A percentile compares a stretch with the other conserved stretches of the same genome.
Evolutionary conservation across 2,888 invertebrate genomes (phyloP).

Genomic region (Thymelicus lineola): DNA sequence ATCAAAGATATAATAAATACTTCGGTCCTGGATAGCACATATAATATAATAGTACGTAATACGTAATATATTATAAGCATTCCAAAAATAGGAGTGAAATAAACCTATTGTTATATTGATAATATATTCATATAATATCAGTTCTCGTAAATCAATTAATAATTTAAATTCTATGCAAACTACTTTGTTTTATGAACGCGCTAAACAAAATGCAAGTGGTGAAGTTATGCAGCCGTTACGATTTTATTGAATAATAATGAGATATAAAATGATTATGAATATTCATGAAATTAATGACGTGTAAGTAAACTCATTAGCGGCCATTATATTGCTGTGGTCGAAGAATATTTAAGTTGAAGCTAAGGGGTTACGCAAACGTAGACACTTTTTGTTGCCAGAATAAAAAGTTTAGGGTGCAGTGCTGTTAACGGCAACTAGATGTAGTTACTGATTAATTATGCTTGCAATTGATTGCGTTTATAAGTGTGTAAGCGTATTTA

Average conservation of each 20-base stretch:
- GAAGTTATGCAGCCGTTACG: slow-evolving; percentile 22
- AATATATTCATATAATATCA: slow-evolving; percentile 11
- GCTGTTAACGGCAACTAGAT: too few species aligned
- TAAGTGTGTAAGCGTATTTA: too few species aligned
- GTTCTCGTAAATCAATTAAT: slow-evolving; percentile 28
- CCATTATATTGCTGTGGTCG: slow-evolving; percentile 7
- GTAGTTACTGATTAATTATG: too few species aligned
- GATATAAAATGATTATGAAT: slow-evolving; percentile 16
- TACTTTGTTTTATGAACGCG: slow-evolving; percentile 24
- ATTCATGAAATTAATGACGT: slow-evolving; percentile 29
- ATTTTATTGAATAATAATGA: slow-evolving; percentile 29
- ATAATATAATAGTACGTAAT: too few species aligned
- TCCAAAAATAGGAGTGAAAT: slow-evolving; percentile 1
- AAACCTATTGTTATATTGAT: slow-evolving; percentile 21
- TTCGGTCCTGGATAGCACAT: too few species aligned
- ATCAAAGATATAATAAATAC: too few species aligned
- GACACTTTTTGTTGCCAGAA: neutral
- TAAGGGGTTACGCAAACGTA: neutral
- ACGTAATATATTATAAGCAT: neutral
- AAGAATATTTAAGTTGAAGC: neutral
- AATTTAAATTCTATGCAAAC: slow-evolving; percentile 24
- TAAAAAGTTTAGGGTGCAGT: too few species aligned
- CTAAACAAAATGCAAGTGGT: slow-evolving; percentile 21
- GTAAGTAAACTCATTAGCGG: slow-evolving; percentile 24
- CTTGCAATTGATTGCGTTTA: too few species aligned